These are phyloP conservation scores for Chaetorhynchus papuensis DNA, from an alignment of 2,113 vertebrate species.

Conservation along the genomic window DNA sequence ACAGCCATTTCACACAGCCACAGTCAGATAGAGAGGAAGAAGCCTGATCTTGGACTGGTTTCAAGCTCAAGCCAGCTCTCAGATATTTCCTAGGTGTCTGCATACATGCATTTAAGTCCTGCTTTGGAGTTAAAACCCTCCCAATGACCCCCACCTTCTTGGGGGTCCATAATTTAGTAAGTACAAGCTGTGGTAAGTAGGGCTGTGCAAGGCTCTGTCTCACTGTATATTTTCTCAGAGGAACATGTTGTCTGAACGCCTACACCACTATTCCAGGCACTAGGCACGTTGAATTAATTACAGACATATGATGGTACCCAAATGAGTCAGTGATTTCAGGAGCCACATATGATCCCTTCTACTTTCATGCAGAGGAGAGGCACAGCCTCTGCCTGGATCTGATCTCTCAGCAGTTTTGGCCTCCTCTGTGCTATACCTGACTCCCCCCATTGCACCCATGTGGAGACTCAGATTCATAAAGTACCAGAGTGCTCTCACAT, in stretches of 20 bases:
- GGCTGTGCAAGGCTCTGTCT: background rate
- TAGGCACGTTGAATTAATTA: conserved; percentile 24
- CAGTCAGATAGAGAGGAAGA: accelerated
- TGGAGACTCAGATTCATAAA: background rate
- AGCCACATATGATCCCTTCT: background rate
- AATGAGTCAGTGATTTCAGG: conserved; percentile 15
- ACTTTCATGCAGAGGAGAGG: background rate
- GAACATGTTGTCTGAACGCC: conserved; percentile 24
- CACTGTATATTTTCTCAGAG: background rate
- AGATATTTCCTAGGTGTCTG: background rate
- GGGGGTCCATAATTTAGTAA: background rate
- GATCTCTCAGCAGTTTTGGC: background rate
- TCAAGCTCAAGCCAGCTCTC: background rate
- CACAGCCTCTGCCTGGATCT: background rate
- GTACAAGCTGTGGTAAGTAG: background rate
- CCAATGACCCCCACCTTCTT: background rate
- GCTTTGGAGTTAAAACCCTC: background rate
- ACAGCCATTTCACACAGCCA: background rate
- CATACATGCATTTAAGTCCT: background rate
- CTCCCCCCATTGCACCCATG: background rate
- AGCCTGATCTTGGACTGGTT: background rate
- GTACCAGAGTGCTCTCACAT: background rate
- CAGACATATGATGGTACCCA: background rate
- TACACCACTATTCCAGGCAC: background rate
- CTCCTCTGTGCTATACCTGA: background rate